Evolutionary conservation across 2,113 vertebrate genomes (phyloP).

Genomic region (Paradoxurus hermaphroditus): DNA sequence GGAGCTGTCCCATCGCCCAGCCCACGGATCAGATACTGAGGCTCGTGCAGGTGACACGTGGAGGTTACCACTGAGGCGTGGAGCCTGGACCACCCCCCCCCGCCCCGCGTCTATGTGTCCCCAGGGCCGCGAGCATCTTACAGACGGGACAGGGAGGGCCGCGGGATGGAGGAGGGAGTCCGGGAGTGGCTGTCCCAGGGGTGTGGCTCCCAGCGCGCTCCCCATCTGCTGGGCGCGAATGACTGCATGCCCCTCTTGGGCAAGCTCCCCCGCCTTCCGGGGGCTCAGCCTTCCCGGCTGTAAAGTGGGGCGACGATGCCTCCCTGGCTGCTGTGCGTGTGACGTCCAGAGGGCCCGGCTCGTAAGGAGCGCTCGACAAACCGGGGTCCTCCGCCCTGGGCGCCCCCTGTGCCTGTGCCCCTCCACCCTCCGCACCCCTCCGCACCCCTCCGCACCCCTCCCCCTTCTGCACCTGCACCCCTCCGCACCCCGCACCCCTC

Average conservation of each 20-base stretch:
- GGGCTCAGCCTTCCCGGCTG: neutral
- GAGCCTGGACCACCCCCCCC: neutral
- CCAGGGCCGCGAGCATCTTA: neutral
- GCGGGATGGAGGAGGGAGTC: neutral
- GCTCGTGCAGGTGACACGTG: neutral
- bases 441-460: too few relatives aligned
- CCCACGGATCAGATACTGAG: neutral
- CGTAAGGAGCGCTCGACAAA: neutral
- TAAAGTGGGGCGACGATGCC: neutral
- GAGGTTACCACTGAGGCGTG: accelerated
- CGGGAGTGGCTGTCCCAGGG: neutral
- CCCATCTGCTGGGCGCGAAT: accelerated
- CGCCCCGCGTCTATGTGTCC: too few relatives aligned
- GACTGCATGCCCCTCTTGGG: too few relatives aligned
- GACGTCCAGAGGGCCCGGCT: neutral
- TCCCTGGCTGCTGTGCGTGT: too few relatives aligned
- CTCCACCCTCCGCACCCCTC: too few relatives aligned
- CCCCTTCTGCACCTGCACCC: too few relatives aligned
- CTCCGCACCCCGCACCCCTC: too few relatives aligned
- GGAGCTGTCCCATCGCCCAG: neutral
- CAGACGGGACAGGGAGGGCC: too few relatives aligned
- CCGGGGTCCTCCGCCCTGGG: neutral
- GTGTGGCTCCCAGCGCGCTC: neutral
- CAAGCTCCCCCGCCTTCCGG: neutral
- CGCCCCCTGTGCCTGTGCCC: too few relatives aligned